Percentiles rank a stretch among this genome's conserved stretches.
These are phyloP conservation scores for Ceyx erithaca DNA, from an alignment of 2,797 vertebrate species.

Conservation along the genomic window DNA sequence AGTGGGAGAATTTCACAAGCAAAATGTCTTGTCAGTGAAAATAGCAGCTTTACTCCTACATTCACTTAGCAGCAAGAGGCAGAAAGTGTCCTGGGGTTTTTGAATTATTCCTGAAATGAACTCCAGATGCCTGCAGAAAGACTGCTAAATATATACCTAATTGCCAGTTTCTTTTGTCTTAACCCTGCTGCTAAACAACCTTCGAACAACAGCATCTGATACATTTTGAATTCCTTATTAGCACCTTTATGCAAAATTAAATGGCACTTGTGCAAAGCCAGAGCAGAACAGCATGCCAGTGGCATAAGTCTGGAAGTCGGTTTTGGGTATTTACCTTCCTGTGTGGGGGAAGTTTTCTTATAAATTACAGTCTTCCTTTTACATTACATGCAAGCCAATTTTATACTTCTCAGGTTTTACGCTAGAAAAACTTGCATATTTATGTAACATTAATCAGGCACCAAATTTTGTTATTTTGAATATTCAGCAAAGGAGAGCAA, in stretches of 20 bases:
- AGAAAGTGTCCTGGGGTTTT: slow-evolving; percentile 66
- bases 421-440: slow-evolving; percentile 13
- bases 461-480: slow-evolving; percentile 30
- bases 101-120: slow-evolving; percentile 71
- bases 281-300: background rate
- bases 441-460: slow-evolving; percentile 60
- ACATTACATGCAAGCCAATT: background rate
- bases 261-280: background rate
- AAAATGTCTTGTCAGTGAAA: slow-evolving; percentile 76
- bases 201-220: slow-evolving; percentile 52
- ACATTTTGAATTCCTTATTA: slow-evolving; percentile 41
- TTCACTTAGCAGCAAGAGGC: slow-evolving; percentile 71
- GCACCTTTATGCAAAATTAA: slow-evolving; percentile 41
- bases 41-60: slow-evolving; percentile 78
- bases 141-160: slow-evolving; percentile 76
- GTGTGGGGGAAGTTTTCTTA: background rate
- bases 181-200: slow-evolving; percentile 53
- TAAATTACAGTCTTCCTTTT: slow-evolving; percentile 43
- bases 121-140: slow-evolving; percentile 72
- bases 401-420: background rate
- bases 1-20: slow-evolving; percentile 73
- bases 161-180: slow-evolving; percentile 69
- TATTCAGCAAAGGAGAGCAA: slow-evolving; percentile 41
- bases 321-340: background rate
- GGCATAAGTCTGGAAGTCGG: background rate